Percentiles rank a stretch among this genome's conserved stretches.
phyloP scores from a whole-genome alignment of 2,113 vertebrate genomes.

The Amphilophus citrinellus region DNA sequence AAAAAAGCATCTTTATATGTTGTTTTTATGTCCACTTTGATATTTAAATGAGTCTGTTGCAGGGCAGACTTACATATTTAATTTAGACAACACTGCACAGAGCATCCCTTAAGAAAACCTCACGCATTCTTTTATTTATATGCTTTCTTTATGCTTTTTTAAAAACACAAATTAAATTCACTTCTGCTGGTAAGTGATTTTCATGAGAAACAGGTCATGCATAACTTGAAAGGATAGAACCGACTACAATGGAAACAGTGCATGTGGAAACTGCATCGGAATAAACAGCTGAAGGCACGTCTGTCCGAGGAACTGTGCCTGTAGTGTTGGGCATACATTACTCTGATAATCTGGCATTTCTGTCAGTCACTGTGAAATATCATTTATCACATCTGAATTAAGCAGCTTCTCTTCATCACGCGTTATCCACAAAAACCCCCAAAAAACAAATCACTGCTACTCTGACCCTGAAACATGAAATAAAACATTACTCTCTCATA shows the following conservation, averaged over 20 bases:
- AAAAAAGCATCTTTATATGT: not conserved
- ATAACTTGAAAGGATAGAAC: not conserved
- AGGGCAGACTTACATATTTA: not conserved
- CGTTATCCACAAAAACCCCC: constrained; percentile 12
- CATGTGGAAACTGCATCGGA: constrained; percentile 6
- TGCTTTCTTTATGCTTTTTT: not conserved
- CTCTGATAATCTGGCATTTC: constrained; percentile 42
- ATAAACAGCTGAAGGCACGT: constrained; percentile 19
- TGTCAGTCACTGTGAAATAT: constrained; percentile 52
- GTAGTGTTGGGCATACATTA: constrained; percentile 43
- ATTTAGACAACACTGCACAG: not conserved
- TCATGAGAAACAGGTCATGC: not conserved
- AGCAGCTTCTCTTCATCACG: constrained; percentile 36
- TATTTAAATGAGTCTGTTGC: not conserved
- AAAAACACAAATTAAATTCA: not conserved
- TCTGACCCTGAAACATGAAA: constrained; percentile 44
- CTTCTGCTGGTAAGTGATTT: not conserved
- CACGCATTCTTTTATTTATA: not conserved
- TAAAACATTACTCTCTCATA: constrained; percentile 35
- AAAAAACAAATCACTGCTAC: constrained; percentile 51
- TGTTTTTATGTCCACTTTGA: not conserved
- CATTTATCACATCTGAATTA: constrained; percentile 48
- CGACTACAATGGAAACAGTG: not conserved
- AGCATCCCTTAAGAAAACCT: not conserved
- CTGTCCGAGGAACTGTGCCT: constrained; percentile 24